Base-by-base conservation (phyloP, 1,140 invertebrate species). In the Drosophila paulistorum region DNA sequence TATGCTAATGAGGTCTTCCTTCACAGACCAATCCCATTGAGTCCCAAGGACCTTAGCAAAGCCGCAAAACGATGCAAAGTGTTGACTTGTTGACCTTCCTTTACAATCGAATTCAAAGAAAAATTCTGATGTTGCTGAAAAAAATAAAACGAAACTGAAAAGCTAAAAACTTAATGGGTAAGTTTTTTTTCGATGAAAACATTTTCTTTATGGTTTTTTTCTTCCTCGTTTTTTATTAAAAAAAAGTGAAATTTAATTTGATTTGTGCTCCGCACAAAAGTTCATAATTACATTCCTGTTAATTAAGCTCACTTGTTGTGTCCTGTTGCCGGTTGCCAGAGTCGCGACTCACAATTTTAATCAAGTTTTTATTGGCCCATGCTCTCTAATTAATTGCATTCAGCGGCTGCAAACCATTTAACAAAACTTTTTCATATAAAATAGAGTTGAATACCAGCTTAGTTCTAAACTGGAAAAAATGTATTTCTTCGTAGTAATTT, bases 211-310 rank as follows among this genome's bases (percentile, higher is more conserved):
- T 10, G 7, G 4, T 30, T 20, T 48, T 57, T 45, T 42, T 17
- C 26, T 11, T 26, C 23, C 3, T 26, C 0, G 30, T 59, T 48
- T 41, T 17, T 39, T 5, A 13, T 1, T 30, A 10, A 6, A 10
- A 13, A 13, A 42, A 17, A 26, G 14, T 35, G 2, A 55, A 58
- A 26, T 51, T 30, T 54, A n/a, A 54, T 39, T 26, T 71, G 62
- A 65, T 61, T 60, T 65, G 5, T 5, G 11, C 1, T 59, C 13
- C 39, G 5, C 45, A 62, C 26, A 67, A 72, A 89, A 85, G 71
- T 82, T 91, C 59, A 68, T 90, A 90, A 90, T 90, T 90, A 73
- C 86, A 90, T 90, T 90, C 81, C 89, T 66, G 81, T 85, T 90
- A 77, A 82, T 90, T 90, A 89, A 76, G 57, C 73, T 65, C 71